phyloP scores from a whole-genome alignment of 2,113 vertebrate genomes.

The Aphelocoma coerulescens region DNA sequence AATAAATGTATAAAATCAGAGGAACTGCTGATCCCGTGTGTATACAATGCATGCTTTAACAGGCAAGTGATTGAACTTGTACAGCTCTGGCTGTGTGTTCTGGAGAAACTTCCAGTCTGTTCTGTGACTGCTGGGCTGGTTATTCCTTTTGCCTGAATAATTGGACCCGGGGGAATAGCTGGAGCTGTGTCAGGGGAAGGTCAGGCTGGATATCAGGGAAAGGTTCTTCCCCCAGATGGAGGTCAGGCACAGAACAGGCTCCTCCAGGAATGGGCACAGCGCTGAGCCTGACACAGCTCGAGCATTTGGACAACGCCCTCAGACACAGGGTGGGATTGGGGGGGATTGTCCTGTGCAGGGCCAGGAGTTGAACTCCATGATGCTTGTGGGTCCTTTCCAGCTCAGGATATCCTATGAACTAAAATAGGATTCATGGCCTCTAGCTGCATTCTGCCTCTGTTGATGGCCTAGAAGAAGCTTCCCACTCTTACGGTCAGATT shows the following conservation, averaged over 20 bases:
- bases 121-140: background rate
- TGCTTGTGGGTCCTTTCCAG: background rate
- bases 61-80: background rate
- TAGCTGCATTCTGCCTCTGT: fast-evolving
- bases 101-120: background rate
- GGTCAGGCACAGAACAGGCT: background rate
- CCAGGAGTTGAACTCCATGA: background rate
- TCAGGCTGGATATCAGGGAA: background rate
- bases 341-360: background rate
- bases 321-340: background rate
- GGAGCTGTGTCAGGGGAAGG: background rate
- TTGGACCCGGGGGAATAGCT: background rate
- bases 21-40: background rate
- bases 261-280: background rate
- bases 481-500: fast-evolving
- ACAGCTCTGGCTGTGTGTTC: background rate
- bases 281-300: background rate
- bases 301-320: background rate
- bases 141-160: background rate
- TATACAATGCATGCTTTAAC: background rate
- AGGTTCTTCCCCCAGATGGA: background rate
- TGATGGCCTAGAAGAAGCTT: background rate
- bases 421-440: background rate
- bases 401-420: background rate
- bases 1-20: background rate